These are phyloP conservation scores for Trachymyrmex septentrionalis DNA, from an alignment of 1,140 invertebrate genomes.

Conservation along the genomic window DNA sequence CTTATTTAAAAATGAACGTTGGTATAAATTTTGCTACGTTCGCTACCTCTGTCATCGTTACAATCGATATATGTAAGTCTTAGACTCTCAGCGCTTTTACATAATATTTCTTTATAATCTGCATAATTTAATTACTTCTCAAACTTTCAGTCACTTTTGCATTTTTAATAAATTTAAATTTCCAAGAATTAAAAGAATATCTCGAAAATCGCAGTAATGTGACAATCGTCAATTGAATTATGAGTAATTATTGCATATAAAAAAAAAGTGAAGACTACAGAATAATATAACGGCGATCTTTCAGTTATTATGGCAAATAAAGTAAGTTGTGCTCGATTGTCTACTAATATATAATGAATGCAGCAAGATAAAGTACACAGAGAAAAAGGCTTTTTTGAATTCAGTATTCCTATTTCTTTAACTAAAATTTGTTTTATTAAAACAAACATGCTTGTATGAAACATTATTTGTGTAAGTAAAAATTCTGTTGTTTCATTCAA, in stretches of 20 bases:
- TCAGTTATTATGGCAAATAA: background rate
- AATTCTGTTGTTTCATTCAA: too few relatives aligned
- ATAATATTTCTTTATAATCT: background rate
- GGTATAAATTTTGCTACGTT: constrained; percentile 1
- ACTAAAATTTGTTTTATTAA: too few relatives aligned
- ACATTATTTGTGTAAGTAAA: too few relatives aligned
- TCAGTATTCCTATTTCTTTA: too few relatives aligned
- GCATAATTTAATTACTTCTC: background rate
- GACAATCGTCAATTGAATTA: background rate
- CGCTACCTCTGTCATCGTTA: background rate
- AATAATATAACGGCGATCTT: constrained; percentile 13
- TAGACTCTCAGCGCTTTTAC: background rate
- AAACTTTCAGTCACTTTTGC: background rate
- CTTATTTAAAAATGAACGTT: constrained; percentile 34
- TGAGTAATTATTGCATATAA: background rate
- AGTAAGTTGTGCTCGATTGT: background rate
- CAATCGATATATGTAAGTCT: constrained; percentile 6
- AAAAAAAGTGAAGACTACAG: background rate
- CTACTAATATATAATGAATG: constrained; percentile 41
- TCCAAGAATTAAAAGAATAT: background rate
- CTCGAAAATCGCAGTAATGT: background rate
- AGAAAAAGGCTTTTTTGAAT: too few relatives aligned
- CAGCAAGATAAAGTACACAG: too few relatives aligned
- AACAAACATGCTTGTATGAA: too few relatives aligned
- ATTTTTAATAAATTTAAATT: background rate